A percentile compares a stretch with the other conserved stretches of the same genome.
phyloP scores from a whole-genome alignment of 2,113 vertebrate species.

The Sorex fumeus region DNA sequence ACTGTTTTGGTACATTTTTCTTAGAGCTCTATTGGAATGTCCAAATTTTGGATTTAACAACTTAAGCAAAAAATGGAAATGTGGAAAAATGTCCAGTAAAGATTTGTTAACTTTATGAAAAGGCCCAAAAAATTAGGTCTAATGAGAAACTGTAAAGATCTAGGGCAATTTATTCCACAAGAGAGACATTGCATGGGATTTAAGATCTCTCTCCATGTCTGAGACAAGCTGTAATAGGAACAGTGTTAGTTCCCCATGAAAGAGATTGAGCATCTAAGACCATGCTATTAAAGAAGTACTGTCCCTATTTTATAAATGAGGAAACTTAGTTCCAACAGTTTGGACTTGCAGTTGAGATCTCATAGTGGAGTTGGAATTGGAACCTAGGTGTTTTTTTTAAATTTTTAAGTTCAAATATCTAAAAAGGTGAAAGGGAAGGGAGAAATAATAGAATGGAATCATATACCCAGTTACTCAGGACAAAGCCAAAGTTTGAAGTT shows the following conservation, averaged over 20 bases:
- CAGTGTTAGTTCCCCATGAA: too few species aligned
- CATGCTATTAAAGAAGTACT: not conserved
- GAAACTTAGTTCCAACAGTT: not conserved
- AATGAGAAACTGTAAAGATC: slow-evolving; percentile 64
- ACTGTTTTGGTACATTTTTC: not conserved
- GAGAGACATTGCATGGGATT: not conserved
- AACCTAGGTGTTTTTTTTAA: not conserved
- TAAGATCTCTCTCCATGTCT: not conserved
- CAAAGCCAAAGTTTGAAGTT: not conserved
- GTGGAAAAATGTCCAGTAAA: slow-evolving; percentile 38
- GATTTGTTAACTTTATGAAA: slow-evolving; percentile 68
- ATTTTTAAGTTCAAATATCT: not conserved
- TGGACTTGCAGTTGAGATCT: not conserved
- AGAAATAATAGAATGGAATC: not conserved
- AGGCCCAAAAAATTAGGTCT: slow-evolving; percentile 55
- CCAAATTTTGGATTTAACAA: slow-evolving; percentile 40
- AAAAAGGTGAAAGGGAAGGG: not conserved
- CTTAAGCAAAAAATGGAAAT: slow-evolving; percentile 53
- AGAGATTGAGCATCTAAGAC: too few species aligned
- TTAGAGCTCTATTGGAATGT: slow-evolving; percentile 21
- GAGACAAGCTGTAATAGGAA: not conserved
- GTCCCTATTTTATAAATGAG: not conserved
- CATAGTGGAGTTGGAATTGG: not conserved
- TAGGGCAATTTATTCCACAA: slow-evolving; percentile 35
- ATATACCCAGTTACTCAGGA: not conserved